Base-by-base conservation (phyloP, 1,140 invertebrate genomes). In the Drosophila truncata region DNA sequence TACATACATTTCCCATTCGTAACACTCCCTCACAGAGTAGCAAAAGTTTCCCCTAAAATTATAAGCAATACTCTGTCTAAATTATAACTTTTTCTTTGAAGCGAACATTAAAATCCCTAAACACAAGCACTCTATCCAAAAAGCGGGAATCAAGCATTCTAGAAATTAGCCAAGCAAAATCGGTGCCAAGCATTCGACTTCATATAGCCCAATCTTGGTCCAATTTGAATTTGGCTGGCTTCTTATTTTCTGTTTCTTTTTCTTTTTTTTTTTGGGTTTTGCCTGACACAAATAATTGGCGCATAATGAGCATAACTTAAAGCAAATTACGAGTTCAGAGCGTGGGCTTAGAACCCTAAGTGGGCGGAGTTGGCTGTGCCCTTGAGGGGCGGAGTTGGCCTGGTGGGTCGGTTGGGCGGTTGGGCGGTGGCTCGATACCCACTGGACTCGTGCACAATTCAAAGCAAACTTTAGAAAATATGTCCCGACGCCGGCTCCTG, bases 241-340 rank as follows among this genome's bases (percentile, higher is more conserved):
- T 49, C 65, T 57, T 67, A 29, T 47, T 10, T 20, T 18, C 3
- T 39, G 31, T 44, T 13, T 29, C 18, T n/a, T 27, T 29, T 47
- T 60, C 46, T 62, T 81, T 58, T 29, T 47, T 60, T 52, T 62
- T 81, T 58, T 41, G 35, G 54, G 37, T 50, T 29, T 70, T 59
- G 71, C 78, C 74, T 60, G 83, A 82, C 80, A 83, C 86, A 80
- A 86, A 86, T 87, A 86, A 86, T 86, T 86, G 83, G 79, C 83
- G 83, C 83, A 86, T 86, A 86, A 86, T 86, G 83, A 86, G 83
- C 71, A 86, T 76, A 86, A 87, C 79, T 86, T 82, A 77, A 87
- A 79, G 83, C 75, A 79, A 86, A 86, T 86, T 86, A 86, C 71
- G 69, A 72, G 52, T 72, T 20, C 44, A 71, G 71, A 64, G 79